These are phyloP conservation scores for Drosophila simulans DNA, from an alignment of 1,140 invertebrate species.

Conservation along the genomic window DNA sequence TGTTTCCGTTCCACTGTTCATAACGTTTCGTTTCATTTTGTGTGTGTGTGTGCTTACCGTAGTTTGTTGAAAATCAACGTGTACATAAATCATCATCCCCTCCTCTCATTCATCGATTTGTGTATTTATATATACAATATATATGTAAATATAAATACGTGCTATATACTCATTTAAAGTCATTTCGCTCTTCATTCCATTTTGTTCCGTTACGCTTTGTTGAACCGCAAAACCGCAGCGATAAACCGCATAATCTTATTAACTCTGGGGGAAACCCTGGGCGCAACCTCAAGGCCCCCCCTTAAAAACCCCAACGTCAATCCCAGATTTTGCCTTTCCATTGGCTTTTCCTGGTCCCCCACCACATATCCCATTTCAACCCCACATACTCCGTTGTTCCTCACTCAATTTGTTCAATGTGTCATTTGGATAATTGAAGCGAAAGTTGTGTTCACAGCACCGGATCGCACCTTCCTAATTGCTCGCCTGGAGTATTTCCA, in stretches of 20 bases:
- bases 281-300: constrained; percentile 1
- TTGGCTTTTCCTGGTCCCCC: not conserved
- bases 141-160: constrained; percentile 1
- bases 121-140: constrained; percentile 4
- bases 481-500: constrained; percentile 19
- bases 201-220: constrained; percentile 25
- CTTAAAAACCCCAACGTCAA: constrained; percentile 17
- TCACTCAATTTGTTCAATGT: constrained; percentile 55
- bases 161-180: not conserved
- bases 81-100: constrained; percentile 28
- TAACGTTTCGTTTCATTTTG: constrained; percentile 39
- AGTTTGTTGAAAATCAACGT: constrained; percentile 27
- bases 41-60: constrained; percentile 37
- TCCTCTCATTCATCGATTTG: constrained; percentile 11
- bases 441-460: constrained; percentile 57
- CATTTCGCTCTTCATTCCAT: constrained; percentile 8
- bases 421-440: constrained; percentile 63
- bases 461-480: constrained; percentile 55
- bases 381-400: not conserved
- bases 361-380: not conserved
- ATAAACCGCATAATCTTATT: constrained; percentile 57
- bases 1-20: constrained; percentile 46
- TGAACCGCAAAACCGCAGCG: constrained; percentile 29
- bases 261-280: constrained; percentile 27
- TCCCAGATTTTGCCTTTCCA: constrained; percentile 3